phyloP scores from a whole-genome alignment of 2,888 invertebrate species.

The Gonocerus acuteangulatus region DNA sequence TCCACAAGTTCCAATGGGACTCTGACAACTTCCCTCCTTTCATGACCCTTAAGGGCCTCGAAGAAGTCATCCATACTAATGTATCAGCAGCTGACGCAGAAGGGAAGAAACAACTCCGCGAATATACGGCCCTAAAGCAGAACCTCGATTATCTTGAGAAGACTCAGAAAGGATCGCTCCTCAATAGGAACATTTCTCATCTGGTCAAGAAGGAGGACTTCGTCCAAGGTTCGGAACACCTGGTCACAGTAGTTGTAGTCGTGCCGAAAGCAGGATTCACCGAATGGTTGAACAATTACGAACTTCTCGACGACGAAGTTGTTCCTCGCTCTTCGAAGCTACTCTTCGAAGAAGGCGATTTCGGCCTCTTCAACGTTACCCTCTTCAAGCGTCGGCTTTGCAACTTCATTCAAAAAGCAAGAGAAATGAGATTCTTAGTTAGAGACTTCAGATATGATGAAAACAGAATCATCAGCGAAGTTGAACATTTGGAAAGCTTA shows the following conservation, averaged over 20 bases:
- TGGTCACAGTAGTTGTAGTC: slow-evolving; percentile 14
- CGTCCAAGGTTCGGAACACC: slow-evolving; percentile 13
- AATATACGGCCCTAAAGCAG: neutral
- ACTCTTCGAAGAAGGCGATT: slow-evolving; percentile 13
- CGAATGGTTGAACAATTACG: slow-evolving; percentile 10
- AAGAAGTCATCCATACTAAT: neutral
- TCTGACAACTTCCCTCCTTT: neutral
- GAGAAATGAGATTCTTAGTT: slow-evolving; percentile 11
- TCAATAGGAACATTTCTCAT: slow-evolving; percentile 7
- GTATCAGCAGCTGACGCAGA: neutral
- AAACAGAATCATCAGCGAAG: neutral
- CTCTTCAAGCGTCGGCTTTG: slow-evolving; percentile 10
- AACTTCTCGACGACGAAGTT: slow-evolving; percentile 12
- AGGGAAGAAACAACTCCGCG: neutral
- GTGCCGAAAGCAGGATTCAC: neutral
- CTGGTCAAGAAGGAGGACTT: slow-evolving; percentile 22
- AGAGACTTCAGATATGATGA: slow-evolving; percentile 23
- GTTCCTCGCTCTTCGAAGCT: slow-evolving; percentile 16
- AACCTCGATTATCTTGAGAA: neutral
- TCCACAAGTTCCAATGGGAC: slow-evolving; percentile 12
- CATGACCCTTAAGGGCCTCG: neutral
- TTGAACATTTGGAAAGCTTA: neutral
- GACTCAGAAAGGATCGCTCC: neutral
- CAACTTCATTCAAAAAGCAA: slow-evolving; percentile 3
- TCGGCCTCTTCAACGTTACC: slow-evolving; percentile 18